These are phyloP conservation scores for Silurus meridionalis DNA, from an alignment of 2,113 vertebrate genomes.

Conservation along the genomic window DNA sequence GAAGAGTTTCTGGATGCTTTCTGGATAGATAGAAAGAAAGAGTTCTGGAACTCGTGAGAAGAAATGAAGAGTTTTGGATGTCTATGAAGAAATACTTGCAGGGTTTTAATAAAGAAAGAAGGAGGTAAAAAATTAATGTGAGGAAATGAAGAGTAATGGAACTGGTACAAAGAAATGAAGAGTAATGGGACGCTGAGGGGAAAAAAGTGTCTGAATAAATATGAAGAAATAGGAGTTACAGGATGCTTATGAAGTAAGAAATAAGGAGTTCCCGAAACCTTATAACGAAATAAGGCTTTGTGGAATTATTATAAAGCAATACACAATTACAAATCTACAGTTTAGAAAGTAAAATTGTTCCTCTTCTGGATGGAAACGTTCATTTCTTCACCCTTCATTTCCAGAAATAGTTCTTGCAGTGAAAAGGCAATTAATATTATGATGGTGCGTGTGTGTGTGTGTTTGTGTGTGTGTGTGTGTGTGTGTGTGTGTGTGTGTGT, in stretches of 20 bases:
- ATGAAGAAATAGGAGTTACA: neutral
- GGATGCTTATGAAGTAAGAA: neutral
- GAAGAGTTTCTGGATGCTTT: too few relatives aligned
- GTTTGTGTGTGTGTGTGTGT: slow-evolving; percentile 25
- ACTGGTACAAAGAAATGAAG: neutral
- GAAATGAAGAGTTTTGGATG: neutral
- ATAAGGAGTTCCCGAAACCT: neutral
- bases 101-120: too few relatives aligned
- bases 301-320: neutral
- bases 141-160: neutral
- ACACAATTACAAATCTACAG: neutral
- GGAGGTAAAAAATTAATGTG: too few relatives aligned
- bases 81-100: too few relatives aligned
- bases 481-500: neutral
- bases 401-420: neutral
- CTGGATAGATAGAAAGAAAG: neutral
- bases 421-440: neutral
- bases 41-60: neutral
- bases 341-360: neutral
- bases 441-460: slow-evolving; percentile 26
- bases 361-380: neutral
- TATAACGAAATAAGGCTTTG: neutral
- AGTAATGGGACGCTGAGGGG: neutral
- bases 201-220: neutral
- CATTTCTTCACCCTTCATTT: neutral